These are phyloP conservation scores for Melanostigma gelatinosum DNA, from an alignment of 2,113 vertebrate species.

Conservation along the genomic window DNA sequence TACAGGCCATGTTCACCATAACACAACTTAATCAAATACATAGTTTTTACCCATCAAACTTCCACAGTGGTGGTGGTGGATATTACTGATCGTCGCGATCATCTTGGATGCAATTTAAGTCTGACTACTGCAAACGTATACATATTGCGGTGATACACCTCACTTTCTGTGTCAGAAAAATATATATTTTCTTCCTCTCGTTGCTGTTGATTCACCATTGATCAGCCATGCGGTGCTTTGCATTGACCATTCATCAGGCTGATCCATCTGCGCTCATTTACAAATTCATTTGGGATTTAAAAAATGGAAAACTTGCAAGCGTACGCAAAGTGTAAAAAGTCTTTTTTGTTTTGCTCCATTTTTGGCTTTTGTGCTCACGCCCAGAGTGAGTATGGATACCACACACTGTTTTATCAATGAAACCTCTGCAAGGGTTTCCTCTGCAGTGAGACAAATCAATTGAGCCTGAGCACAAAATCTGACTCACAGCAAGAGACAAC, in stretches of 20 bases:
- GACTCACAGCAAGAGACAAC: not conserved
- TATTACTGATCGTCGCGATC: too few species aligned
- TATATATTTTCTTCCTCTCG: too few species aligned
- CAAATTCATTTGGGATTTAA: not conserved
- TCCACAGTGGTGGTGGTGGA: too few species aligned
- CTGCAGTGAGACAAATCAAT: slow-evolving; percentile 12
- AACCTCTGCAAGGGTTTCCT: not conserved
- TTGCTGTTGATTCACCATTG: too few species aligned
- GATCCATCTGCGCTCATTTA: not conserved
- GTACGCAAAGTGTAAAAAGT: not conserved
- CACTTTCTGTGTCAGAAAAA: too few species aligned
- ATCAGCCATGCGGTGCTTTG: too few species aligned
- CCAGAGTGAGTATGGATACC: not conserved
- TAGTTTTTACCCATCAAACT: too few species aligned
- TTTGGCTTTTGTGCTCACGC: not conserved
- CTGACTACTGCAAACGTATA: too few species aligned
- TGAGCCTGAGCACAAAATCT: slow-evolving; percentile 1
- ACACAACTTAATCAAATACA: too few species aligned
- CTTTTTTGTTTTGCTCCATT: not conserved
- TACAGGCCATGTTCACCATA: too few species aligned
- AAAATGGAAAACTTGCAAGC: not conserved
- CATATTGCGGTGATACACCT: too few species aligned
- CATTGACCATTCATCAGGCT: not conserved
- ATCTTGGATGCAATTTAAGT: too few species aligned
- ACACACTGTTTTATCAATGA: not conserved